Conservation (phyloP, 2,113 vertebrate genomes). For the Hippocampus mohnikei region DNA sequence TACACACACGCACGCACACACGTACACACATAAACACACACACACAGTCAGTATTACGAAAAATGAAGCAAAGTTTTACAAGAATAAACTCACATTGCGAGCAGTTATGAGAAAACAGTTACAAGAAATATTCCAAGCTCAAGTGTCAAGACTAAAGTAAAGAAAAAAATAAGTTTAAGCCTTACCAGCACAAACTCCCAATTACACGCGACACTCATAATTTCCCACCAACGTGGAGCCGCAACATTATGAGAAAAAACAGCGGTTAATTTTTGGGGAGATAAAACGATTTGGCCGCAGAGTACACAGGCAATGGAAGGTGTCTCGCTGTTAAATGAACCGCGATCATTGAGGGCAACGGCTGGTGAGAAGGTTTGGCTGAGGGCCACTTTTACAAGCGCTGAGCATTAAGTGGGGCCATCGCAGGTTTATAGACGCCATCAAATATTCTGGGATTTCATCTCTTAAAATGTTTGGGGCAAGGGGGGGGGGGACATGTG, state of each 20-base stretch:
- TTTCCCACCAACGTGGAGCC: neutral
- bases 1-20: no score
- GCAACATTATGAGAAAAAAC: neutral
- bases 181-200: no score
- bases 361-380: neutral
- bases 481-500: neutral
- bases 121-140: neutral
- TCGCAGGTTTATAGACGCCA: conserved; percentile 1
- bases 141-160: neutral
- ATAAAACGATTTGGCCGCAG: neutral
- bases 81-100: neutral
- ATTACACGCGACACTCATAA: no score
- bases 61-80: neutral
- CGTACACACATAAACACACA: no score
- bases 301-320: neutral
- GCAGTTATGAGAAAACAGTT: neutral
- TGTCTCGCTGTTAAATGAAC: neutral
- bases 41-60: neutral
- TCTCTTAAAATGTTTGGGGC: neutral
- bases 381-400: conserved; percentile 6
- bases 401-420: neutral
- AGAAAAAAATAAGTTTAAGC: neutral
- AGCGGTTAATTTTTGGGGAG: neutral
- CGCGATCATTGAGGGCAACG: neutral
- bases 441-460: conserved; percentile 1